Conservation (phyloP, 2,113 vertebrate species). For the Psammodynastes pulverulentus region DNA sequence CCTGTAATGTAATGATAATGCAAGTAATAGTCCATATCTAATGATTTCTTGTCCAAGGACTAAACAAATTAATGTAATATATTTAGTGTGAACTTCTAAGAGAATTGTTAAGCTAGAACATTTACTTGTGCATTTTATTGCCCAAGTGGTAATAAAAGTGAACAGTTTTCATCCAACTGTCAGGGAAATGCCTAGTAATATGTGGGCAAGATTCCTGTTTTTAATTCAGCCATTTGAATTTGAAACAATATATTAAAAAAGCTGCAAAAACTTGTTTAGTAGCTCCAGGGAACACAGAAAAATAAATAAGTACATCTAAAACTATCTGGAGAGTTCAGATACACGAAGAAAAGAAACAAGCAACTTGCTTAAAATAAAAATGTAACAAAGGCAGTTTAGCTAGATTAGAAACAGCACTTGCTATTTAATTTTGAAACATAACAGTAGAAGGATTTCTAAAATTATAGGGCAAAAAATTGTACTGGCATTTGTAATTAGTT, state of each 20-base stretch:
- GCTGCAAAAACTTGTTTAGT: neutral
- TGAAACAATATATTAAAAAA: slow-evolving; percentile 4
- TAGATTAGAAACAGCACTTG: neutral
- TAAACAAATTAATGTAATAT: slow-evolving; percentile 62
- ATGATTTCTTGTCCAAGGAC: slow-evolving; percentile 64
- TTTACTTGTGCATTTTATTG: slow-evolving; percentile 51
- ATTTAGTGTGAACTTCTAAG: slow-evolving; percentile 60
- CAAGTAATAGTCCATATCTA: slow-evolving; percentile 68
- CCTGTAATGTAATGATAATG: slow-evolving; percentile 66
- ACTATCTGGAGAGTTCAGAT: neutral
- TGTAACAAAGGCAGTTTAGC: slow-evolving; percentile 5
- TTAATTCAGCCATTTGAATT: slow-evolving; percentile 24
- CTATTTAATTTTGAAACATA: neutral
- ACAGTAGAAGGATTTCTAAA: neutral
- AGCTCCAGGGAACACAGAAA: neutral
- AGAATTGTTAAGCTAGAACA: slow-evolving; percentile 46
- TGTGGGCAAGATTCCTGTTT: neutral
- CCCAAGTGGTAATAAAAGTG: slow-evolving; percentile 39
- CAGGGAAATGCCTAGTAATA: slow-evolving; percentile 26
- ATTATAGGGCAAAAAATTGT: neutral
- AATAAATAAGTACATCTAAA: neutral
- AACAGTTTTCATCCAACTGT: slow-evolving; percentile 19
- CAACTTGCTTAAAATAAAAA: neutral
- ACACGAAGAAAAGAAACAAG: neutral
- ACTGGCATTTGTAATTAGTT: neutral